Conservation (phyloP, 2,888 invertebrate species). For the Thumatha senex region DNA sequence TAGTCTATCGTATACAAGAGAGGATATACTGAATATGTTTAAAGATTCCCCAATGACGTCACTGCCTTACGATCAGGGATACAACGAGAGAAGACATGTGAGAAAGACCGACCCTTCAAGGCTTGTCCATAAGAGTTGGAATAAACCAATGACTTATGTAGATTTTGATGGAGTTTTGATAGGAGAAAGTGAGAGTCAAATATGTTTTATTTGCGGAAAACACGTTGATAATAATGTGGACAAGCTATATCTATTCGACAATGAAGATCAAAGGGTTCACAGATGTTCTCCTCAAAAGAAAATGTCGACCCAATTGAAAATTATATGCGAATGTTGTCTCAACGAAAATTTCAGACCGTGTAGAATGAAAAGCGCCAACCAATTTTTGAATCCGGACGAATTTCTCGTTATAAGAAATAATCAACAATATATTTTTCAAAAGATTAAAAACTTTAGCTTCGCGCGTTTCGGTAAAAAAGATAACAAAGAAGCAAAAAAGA, state of each 20-base stretch:
- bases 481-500: conserved; percentile 35
- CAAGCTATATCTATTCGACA: conserved; percentile 72
- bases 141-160: conserved; percentile 48
- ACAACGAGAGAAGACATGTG: conserved; percentile 62
- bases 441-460: conserved; percentile 50
- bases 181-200: conserved; percentile 56
- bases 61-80: conserved; percentile 56
- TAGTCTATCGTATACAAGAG: conserved; percentile 60
- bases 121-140: conserved; percentile 56
- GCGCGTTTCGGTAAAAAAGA: conserved; percentile 33
- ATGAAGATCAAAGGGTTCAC: conserved; percentile 72
- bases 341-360: conserved; percentile 64
- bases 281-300: conserved; percentile 67
- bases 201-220: conserved; percentile 69
- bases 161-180: conserved; percentile 59
- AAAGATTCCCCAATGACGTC: conserved; percentile 73
- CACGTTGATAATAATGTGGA: conserved; percentile 57
- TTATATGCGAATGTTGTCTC: conserved; percentile 68
- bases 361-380: conserved; percentile 63
- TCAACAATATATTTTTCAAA: conserved; percentile 74
- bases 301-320: conserved; percentile 62
- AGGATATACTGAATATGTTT: conserved; percentile 73
- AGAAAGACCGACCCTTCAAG: conserved; percentile 72
- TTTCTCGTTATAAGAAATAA: conserved; percentile 74
- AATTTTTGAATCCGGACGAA: conserved; percentile 64